Evolutionary conservation across 2,888 invertebrate species (phyloP).

Genomic region (Tenthredo distinguenda): DNA sequence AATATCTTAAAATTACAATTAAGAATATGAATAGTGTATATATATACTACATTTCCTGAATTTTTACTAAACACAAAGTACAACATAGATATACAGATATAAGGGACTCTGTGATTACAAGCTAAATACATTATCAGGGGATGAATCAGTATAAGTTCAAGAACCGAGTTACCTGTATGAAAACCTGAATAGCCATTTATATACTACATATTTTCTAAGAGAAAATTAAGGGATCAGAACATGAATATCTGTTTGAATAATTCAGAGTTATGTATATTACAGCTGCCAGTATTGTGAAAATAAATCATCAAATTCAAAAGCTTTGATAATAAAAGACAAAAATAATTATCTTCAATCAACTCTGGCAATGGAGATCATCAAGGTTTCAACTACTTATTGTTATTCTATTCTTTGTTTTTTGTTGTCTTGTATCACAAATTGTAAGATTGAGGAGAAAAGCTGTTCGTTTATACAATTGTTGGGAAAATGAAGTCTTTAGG

Average conservation of each 20-base stretch:
- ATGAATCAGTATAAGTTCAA: conserved; percentile 26
- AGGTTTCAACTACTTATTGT: background rate
- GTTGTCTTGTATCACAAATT: background rate
- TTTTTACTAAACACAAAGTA: conserved; percentile 46
- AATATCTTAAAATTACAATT: conserved; percentile 39
- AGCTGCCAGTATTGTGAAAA: conserved; percentile 14
- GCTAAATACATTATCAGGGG: conserved; percentile 36
- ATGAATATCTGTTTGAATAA: background rate
- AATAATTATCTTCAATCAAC: background rate
- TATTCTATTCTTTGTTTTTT: background rate
- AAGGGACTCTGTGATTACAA: conserved; percentile 16
- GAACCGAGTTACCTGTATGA: conserved; percentile 34
- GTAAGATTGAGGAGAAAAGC: background rate
- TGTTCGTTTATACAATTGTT: background rate
- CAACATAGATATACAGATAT: conserved; percentile 45
- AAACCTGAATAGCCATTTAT: conserved; percentile 4
- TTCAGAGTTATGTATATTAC: background rate
- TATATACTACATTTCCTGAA: conserved; percentile 45
- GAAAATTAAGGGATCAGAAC: conserved; percentile 1
- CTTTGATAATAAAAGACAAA: background rate
- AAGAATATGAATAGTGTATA: conserved; percentile 35
- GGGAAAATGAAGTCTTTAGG: background rate
- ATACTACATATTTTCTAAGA: conserved; percentile 18
- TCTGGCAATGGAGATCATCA: background rate
- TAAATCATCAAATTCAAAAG: background rate